Base-by-base conservation (phyloP, 2,113 vertebrate genomes). In the Zosterops japonicus region DNA sequence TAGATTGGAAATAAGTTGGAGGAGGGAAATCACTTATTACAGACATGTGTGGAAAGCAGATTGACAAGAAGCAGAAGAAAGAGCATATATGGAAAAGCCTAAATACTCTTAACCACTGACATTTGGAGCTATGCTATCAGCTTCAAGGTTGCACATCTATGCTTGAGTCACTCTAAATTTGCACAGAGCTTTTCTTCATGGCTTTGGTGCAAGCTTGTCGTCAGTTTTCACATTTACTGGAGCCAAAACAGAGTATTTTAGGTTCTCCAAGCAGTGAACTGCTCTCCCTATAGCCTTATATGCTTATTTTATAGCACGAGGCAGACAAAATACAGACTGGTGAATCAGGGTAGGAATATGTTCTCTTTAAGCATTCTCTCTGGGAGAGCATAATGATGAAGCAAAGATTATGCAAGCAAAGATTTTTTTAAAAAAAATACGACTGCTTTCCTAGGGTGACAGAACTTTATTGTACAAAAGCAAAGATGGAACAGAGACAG, bases 71-170 rank as follows among this genome's bases (percentile, higher is more conserved):
- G 22, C 31, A 83, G 70, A 52, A 90, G 77, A 80, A 93, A 95
- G 63, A 83, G 24, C 75, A 80, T 42, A 81, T 35, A 55, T 50
- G 79, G 79, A 69, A 95, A 87, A 90, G 29, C 35, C 47, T 86
- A 88, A 95, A 94, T 83, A 75, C 71, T 94, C 35, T 93, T 65
- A 91, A 80, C 55, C 4, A 0, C 39, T 81, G 75, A 90, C 68
- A 95, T 90, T 93, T 86, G 85, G 71, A 92, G 79, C 61, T 90
- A 53, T 9, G 28, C 31, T 97, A 83, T 92, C 90, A 86, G 55
- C 47, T 61, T 27, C 18, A 92, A 81, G 47, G 71, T 59, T 83
- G 23, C 24, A 81, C 28, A 22, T 86, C 75, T 74, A n/a, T 33
- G 47, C 23, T n/a, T 76, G 47, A 88, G 52, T 50, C 52, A 63